These are phyloP conservation scores for Clanis bilineata DNA, from an alignment of 2,888 invertebrate genomes.

Conservation along the genomic window DNA sequence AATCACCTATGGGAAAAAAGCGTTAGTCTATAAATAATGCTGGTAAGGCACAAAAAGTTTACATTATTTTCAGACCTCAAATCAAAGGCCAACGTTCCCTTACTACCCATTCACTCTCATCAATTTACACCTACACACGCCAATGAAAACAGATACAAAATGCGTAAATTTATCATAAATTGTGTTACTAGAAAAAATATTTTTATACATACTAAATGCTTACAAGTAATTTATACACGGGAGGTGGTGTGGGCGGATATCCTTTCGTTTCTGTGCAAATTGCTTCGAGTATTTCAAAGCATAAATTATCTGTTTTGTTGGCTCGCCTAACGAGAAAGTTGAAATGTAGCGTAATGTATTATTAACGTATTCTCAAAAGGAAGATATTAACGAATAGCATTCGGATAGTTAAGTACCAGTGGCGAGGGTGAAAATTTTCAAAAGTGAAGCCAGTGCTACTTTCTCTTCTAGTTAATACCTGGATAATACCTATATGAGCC, in stretches of 20 bases:
- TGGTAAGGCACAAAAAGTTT: too few relatives aligned
- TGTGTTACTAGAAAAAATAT: slow-evolving; percentile 21
- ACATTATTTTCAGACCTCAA: neutral
- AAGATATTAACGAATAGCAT: slow-evolving; percentile 5
- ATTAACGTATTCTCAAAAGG: slow-evolving; percentile 11
- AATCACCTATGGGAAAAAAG: too few relatives aligned
- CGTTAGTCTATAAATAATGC: too few relatives aligned
- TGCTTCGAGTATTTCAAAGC: slow-evolving; percentile 15
- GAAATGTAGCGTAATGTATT: slow-evolving; percentile 12
- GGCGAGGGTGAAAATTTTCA: too few relatives aligned
- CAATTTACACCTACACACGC: neutral
- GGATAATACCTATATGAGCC: too few relatives aligned
- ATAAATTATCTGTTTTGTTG: slow-evolving; percentile 12
- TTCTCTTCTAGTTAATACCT: neutral
- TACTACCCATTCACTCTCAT: neutral
- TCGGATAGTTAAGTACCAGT: neutral
- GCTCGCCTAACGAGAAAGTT: slow-evolving; percentile 11
- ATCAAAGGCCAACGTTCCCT: neutral
- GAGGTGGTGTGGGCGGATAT: slow-evolving; percentile 30
- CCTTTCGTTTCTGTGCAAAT: slow-evolving; percentile 24
- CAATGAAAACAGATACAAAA: neutral
- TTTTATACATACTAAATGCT: slow-evolving; percentile 13
- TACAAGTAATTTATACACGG: slow-evolving; percentile 29
- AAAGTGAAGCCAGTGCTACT: neutral
- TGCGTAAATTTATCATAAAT: neutral